Evolutionary conservation across 1,140 invertebrate genomes (phyloP), one percentile per base, ranked within the genome.

Genomic region (Capitella teleta): DNA sequence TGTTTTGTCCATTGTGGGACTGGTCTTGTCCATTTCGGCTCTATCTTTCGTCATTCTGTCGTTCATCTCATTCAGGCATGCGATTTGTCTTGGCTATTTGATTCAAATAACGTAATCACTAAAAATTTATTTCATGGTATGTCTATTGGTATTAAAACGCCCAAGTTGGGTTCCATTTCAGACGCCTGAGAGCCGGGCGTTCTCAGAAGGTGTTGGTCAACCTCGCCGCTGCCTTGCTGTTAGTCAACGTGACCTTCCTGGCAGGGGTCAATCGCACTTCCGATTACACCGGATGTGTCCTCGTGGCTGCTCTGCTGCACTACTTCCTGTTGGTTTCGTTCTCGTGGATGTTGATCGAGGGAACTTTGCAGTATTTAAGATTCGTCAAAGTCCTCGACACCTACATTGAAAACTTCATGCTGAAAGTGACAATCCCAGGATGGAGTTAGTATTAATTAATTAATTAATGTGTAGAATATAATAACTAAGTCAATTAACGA

Each of bases 281-380:
- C 16, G 59, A 57, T 46, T 52, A 57, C 41, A 46, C 36, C 23
- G 57, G 59, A 1, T 74, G 72, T 56, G 42, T 68, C 12, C 32
- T 49, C 5, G 63, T 73, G 18, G 68, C 73, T 6, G 62, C 67
- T 3, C 49, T 70, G 10, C 58, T 75, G 2, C 74, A 75, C 47
- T 76, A 74, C 54, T 69, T 76, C 37, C 63, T 75, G 21, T 53
- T 75, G 12, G 67, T 65, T 0, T 68, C 72, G 0, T 76, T 76
- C 49, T 60, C 66, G 37, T 76, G 74, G 74, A 76, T 76, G 74
- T 57, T 74, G 28, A 69, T 75, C 21, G 72, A 74, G 56, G 73
- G 68, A 0, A 61, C 73, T 18, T 52, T 74, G 21, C 74, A 74
- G 55, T 76, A 76, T 47, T 57, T 74, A 2, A 68, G 66, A 14